Evolutionary conservation across 2,113 vertebrate species (phyloP).

Genomic region (Crotalus helleri): DNA sequence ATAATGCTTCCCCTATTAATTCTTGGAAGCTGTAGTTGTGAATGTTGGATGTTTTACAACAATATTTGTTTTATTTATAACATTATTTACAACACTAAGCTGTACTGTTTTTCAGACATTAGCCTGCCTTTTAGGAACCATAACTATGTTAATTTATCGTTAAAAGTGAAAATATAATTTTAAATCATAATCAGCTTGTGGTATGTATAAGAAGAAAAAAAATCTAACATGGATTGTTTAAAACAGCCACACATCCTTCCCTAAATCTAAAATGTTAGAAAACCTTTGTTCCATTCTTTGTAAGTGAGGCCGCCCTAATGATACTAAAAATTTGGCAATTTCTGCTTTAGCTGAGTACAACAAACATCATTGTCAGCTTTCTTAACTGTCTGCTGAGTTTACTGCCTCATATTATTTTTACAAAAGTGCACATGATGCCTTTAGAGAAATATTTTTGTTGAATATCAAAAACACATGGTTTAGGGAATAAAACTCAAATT

Average conservation of each 20-base stretch:
- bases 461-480: not conserved
- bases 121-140: not conserved
- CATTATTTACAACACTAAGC: not conserved
- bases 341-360: not conserved
- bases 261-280: not conserved
- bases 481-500: not conserved
- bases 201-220: not conserved
- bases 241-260: not conserved
- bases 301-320: not conserved
- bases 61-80: not conserved
- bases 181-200: not conserved
- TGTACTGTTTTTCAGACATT: not conserved
- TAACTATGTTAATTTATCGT: not conserved
- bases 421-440: not conserved
- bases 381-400: not conserved
- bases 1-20: constrained; percentile 40
- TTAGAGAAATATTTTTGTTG: not conserved
- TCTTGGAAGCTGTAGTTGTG: constrained; percentile 4
- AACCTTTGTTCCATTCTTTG: not conserved
- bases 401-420: not conserved
- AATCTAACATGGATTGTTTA: not conserved
- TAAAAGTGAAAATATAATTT: not conserved
- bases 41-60: constrained; percentile 7
- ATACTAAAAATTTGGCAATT: not conserved
- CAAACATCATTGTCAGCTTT: not conserved